Base-by-base conservation (phyloP, 2,888 invertebrate species). In the Synergus laeviventris region DNA sequence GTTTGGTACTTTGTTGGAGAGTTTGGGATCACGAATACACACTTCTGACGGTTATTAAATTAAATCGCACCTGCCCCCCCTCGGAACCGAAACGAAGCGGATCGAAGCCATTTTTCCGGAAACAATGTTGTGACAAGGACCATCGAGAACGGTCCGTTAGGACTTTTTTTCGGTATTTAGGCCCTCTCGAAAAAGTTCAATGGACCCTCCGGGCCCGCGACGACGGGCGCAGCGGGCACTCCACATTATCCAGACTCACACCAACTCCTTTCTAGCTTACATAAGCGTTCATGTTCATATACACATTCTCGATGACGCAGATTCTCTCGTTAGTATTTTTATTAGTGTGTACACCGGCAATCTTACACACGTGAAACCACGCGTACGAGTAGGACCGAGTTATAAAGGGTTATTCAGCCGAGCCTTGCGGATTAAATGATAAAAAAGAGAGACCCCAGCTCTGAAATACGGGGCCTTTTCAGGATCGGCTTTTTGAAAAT, bases 361-460 rank as follows among this genome's bases (percentile, higher is more conserved):
- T 54, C 38, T 56, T 14, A 73, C 36, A 49, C 56, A 73, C 24
- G 70, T 70, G 39, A 56, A 61, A 60, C 75, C 66, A n/a, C n/a
- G 76, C 56, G 74, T 45, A 76, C 56, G 78, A 79, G 79, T 70
- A 74, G 76, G 77, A 81, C 38, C 74, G 76, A 75, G 75, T 74
- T 70, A 81, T 82, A 80, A 82, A 79, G 81, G 81, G 90, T 90
- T 90, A 90, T 89, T 89, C 89, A 89, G 86, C 81, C 85, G 83
- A 84, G 86, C 84, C 85, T 82, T 64, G 83, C 87, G 90, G 90
- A 90, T 90, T 90, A 90, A 90, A 90, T 90, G 90, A 90, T 90
- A 90, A 90, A 90, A 89, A 90, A 89, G 78, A 79, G 80, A 82
- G 78, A 77, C 82, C 76, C 77, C 77, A 76, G 42, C 66, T 81